Conservation (phyloP, 2,113 vertebrate genomes). For the Ceyx margarethae region DNA sequence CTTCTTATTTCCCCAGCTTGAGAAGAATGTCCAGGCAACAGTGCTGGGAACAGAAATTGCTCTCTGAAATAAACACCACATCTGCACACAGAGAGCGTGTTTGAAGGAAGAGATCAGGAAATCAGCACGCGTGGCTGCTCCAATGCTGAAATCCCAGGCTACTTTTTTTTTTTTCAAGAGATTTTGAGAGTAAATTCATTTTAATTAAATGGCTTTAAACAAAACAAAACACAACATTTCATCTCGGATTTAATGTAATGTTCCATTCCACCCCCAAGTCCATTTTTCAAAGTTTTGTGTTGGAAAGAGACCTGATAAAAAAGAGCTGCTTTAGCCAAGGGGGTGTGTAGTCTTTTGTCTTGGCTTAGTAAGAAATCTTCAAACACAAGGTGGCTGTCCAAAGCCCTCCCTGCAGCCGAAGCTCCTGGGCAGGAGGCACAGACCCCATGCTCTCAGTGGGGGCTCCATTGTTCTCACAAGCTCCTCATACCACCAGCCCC, state of each 20-base stretch:
- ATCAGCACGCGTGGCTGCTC: neutral
- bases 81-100: neutral
- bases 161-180: neutral
- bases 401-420: neutral
- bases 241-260: neutral
- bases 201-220: neutral
- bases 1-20: neutral
- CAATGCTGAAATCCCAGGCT: neutral
- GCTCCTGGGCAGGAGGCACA: neutral
- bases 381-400: neutral
- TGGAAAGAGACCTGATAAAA: neutral
- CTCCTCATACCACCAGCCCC: neutral
- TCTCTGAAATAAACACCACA: neutral
- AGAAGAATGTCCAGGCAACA: too few relatives aligned
- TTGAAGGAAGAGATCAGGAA: neutral
- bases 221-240: neutral
- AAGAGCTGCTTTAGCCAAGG: neutral
- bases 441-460: neutral
- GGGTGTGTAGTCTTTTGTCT: neutral
- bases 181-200: neutral
- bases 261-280: neutral
- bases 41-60: neutral
- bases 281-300: neutral
- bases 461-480: fast-evolving
- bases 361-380: neutral